Evolutionary conservation across 2,888 invertebrate genomes (phyloP), one percentile per base, ranked within the genome.

Genomic region (Ypsolopha sequella): DNA sequence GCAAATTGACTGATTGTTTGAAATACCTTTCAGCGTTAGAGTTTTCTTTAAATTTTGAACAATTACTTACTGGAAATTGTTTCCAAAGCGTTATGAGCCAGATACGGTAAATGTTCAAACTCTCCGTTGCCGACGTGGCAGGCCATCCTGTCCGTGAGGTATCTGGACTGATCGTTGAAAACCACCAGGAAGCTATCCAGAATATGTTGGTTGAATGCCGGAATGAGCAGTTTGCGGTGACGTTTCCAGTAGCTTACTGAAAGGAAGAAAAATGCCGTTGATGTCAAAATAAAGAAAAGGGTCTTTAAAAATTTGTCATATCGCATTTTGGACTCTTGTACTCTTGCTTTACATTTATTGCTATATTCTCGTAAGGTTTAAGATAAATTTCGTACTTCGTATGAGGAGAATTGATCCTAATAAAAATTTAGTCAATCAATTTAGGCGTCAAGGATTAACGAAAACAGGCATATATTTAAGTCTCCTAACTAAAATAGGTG

Each of bases 181-280:
- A 50, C 36, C 7, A 24, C 51, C 8, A 55, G 13, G 36, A 53
- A 55, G 0, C 51, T 43, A 13, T 55, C 51, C 24, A 55, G 36
- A n/a, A 55, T 50, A 11, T 46, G 51, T 13, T 54, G 52, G n/a
- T 52, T 48, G 38, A 56, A 56, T 6, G 53, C 51, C 43, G 56
- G 52, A 3, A 36, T 44, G n/a, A 56, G 13, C 39, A 51, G 52
- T 46, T 56, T 56, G 0, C 51, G 41, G 24, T 54, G 48, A 2
- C 43, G 51, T 49, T 52, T 53, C 56, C 56, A 56, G 6, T 51
- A 13, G 43, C 50, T 35, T 10, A 52, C 56, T 56, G 48, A 62
- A 60, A 60, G 43, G 24, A 4, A 34, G 24, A 7, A 10, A 24
- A n/a, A 14, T 43, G 24, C 7, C 7, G 43, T 9, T n/a, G 8